Base-by-base conservation (phyloP, 1,140 invertebrate species). In the Drosophila truncata region DNA sequence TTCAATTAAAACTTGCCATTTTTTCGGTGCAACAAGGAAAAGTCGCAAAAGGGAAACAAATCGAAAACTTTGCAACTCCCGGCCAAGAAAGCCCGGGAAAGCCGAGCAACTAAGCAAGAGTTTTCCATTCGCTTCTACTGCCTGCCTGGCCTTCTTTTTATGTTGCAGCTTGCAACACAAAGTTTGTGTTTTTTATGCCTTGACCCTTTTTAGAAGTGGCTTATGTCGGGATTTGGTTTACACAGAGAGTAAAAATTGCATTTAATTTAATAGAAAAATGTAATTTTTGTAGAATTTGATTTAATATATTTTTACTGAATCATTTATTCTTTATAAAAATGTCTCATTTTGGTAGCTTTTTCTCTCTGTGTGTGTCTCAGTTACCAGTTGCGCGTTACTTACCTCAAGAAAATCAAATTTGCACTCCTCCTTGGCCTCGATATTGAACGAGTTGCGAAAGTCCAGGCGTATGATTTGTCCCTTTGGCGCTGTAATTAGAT, bases 361-460 rank as follows among this genome's bases (percentile, higher is more conserved):
- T 57, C 25, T 46, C 55, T 25, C 57, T 16, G 20, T 65, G 55
- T 29, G 2, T 25, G 39, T 65, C n/a, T 31, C 20, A 65, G 39
- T 25, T 76, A 35, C 39, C 47, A 69, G 39, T 65, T 37, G 23
- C 23, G 39, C 58, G 20, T 66, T 52, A 82, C 85, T 93, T 85
- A 97, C 95, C 92, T 98, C 97, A 41, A 98, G 93, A 93, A 94
- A 97, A 93, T 98, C 97, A 93, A 96, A 97, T 92, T 95, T 94
- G 92, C 97, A 98, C 39, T 95, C 94, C 16, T 95, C 93, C 33
- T 95, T 95, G 25, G 95, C 94, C 93, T 98, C 97, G 60, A 98
- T 93, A 55, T 96, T 93, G 93, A 98, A 98, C 62, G 94, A 94
- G 91, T 97, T 97, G 46, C 96, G 94, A 93, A 98, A 98, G 92